phyloP scores from a whole-genome alignment of 2,113 vertebrate species.

The Brienomyrus longianalis region DNA sequence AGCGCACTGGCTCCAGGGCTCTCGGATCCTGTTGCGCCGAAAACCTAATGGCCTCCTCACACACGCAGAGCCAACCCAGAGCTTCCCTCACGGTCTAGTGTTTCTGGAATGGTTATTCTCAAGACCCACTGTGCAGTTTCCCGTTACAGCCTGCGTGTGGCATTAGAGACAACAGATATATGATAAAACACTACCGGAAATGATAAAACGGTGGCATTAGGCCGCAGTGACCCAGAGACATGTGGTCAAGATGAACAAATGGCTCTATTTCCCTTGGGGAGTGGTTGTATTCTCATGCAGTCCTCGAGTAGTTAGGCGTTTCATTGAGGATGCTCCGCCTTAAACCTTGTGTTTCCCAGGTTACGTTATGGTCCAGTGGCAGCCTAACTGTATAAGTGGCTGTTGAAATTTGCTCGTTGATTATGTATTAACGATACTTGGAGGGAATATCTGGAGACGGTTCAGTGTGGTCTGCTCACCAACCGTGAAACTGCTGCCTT shows the following conservation, averaged over 20 bases:
- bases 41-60: neutral
- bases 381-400: neutral
- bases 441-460: neutral
- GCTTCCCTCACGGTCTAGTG: neutral
- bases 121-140: neutral
- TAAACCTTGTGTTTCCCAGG: neutral
- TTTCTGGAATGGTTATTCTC: neutral
- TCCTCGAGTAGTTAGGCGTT: neutral
- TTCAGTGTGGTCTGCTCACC: neutral
- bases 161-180: neutral
- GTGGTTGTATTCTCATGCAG: neutral
- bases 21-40: neutral
- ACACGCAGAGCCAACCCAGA: neutral
- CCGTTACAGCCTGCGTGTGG: neutral
- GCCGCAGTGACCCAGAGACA: neutral
- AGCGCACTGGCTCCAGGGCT: neutral
- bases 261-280: neutral
- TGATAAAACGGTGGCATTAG: neutral
- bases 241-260: neutral
- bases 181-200: neutral
- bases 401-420: neutral
- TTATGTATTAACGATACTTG: neutral
- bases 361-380: neutral
- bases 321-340: neutral
- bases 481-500: neutral